Evolutionary conservation across 1,140 invertebrate species (phyloP).

Genomic region (Drosophila suzukii): DNA sequence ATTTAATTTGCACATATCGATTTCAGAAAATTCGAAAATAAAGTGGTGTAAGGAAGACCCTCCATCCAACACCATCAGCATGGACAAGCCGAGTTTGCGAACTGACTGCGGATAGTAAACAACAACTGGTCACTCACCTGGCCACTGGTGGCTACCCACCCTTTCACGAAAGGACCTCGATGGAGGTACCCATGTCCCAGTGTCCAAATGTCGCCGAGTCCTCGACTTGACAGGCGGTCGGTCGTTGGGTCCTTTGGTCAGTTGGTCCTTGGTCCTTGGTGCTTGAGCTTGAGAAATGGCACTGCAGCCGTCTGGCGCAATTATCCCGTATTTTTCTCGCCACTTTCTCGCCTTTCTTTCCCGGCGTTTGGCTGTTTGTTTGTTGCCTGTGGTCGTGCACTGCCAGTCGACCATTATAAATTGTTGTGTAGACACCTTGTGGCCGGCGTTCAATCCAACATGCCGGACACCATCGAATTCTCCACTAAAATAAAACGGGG

Average conservation of each 20-base stretch:
- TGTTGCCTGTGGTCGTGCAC: constrained; percentile 28
- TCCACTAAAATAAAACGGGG: constrained; percentile 6
- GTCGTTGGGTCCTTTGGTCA: constrained; percentile 11
- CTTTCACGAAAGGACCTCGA: constrained; percentile 1
- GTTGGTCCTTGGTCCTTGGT: constrained; percentile 30
- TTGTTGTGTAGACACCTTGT: constrained; percentile 56
- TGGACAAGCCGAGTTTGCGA: constrained; percentile 19
- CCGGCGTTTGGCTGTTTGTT: constrained; percentile 28
- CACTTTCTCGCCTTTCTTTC: constrained; percentile 19
- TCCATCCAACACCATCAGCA: constrained; percentile 18
- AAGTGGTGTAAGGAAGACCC: constrained; percentile 13
- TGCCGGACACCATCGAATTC: constrained; percentile 11
- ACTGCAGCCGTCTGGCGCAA: constrained; percentile 55
- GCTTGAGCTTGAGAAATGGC: constrained; percentile 56
- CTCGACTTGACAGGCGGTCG: constrained; percentile 16
- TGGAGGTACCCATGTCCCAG: constrained; percentile 21
- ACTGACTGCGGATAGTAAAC: constrained; percentile 29
- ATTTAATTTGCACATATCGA: constrained; percentile 40
- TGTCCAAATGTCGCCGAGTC: constrained; percentile 18
- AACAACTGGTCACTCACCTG: constrained; percentile 54
- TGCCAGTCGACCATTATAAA: constrained; percentile 54
- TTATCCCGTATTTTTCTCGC: constrained; percentile 40
- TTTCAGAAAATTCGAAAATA: constrained; percentile 13
- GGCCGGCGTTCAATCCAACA: constrained; percentile 38
- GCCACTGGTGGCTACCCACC: constrained; percentile 2